Percentiles rank a stretch among this genome's conserved stretches.
Conservation (phyloP, 1,140 invertebrate species). For the Stenopsyche tienmushanensis region DNA sequence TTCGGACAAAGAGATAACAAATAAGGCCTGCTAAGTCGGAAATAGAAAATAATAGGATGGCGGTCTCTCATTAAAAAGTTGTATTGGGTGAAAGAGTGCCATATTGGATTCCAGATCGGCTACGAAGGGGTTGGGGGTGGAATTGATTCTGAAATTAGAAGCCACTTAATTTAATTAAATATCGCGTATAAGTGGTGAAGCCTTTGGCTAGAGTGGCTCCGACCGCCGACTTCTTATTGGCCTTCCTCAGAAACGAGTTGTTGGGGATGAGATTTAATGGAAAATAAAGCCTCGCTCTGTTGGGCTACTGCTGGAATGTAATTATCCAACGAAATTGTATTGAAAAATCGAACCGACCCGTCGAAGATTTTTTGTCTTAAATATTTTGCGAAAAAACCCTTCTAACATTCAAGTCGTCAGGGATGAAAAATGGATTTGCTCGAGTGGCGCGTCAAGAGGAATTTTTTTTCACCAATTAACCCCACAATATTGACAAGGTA, state of each 20-base stretch:
- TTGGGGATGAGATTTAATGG: conserved; percentile 14
- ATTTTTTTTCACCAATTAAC: too few species aligned
- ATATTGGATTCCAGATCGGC: conserved; percentile 8
- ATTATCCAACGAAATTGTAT: conserved; percentile 13
- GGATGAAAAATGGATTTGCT: neutral
- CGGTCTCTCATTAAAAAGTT: conserved; percentile 23
- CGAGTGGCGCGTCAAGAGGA: too few species aligned
- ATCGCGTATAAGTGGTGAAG: conserved; percentile 13
- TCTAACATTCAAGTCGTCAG: neutral
- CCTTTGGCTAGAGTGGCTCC: conserved; percentile 10
- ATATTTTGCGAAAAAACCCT: neutral
- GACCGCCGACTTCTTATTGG: neutral
- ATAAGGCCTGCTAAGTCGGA: too few species aligned
- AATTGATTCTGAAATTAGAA: conserved; percentile 27
- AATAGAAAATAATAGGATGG: too few species aligned
- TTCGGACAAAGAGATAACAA: too few species aligned
- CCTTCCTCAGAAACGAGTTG: neutral
- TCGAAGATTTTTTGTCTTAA: conserved; percentile 20
- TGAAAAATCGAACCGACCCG: too few species aligned
- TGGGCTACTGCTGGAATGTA: conserved; percentile 13
- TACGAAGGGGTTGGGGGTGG: neutral
- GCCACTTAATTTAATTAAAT: conserved; percentile 28
- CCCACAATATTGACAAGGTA: too few species aligned
- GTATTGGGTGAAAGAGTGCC: conserved; percentile 8
- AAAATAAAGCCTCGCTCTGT: conserved; percentile 4